Conservation (phyloP, 1,140 invertebrate species). For the Bombus fervidus region DNA sequence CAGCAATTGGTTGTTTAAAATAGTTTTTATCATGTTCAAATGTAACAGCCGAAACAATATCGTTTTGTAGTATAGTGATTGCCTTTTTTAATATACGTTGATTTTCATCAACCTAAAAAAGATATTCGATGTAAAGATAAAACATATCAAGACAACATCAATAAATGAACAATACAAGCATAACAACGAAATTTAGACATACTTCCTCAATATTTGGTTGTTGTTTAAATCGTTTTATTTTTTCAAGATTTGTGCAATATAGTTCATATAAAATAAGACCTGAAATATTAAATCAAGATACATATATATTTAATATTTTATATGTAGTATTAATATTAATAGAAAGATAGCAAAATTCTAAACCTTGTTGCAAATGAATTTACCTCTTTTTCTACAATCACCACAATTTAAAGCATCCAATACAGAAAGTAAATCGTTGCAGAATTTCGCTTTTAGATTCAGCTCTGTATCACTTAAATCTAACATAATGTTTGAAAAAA, state of each 20-base stretch:
- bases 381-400: slow-evolving; percentile 77
- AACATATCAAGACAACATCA: slow-evolving; percentile 16
- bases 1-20: slow-evolving; percentile 9
- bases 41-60: slow-evolving; percentile 62
- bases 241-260: slow-evolving; percentile 72
- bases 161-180: slow-evolving; percentile 6
- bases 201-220: slow-evolving; percentile 20
- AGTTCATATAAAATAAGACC: slow-evolving; percentile 76
- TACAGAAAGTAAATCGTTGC: slow-evolving; percentile 69
- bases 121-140: slow-evolving; percentile 35
- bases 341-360: background rate
- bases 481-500: slow-evolving; percentile 50
- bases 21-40: slow-evolving; percentile 32
- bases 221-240: slow-evolving; percentile 49
- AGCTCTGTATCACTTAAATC: slow-evolving; percentile 74
- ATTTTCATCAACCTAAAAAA: slow-evolving; percentile 58
- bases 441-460: slow-evolving; percentile 69
- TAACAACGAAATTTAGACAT: slow-evolving; percentile 20
- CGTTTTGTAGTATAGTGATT: slow-evolving; percentile 70
- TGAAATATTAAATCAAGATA: slow-evolving; percentile 49
- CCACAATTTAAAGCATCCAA: slow-evolving; percentile 71
- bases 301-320: slow-evolving; percentile 6
- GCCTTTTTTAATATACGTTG: slow-evolving; percentile 63
- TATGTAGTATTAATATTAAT: background rate
- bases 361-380: background rate